phyloP scores from a whole-genome alignment of 2,113 vertebrate species.

The Forbesichthys agassizii region DNA sequence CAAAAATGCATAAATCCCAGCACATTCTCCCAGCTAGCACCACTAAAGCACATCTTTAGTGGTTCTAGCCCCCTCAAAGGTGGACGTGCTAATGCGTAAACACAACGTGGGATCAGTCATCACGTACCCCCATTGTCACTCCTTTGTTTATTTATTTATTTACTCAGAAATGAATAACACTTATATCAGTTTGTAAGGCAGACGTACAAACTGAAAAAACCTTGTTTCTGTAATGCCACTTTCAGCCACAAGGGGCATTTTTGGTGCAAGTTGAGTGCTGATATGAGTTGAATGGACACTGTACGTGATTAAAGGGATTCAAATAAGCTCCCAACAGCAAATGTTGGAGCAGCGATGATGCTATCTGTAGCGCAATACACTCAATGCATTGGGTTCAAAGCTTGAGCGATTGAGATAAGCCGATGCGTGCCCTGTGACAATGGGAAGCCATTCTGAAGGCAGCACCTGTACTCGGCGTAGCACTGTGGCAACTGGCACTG shows the following conservation, averaged over 20 bases:
- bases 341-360: constrained; percentile 9
- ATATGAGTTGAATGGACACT: neutral
- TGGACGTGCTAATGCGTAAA: constrained; percentile 63
- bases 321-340: constrained; percentile 11
- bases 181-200: neutral
- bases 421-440: constrained; percentile 20
- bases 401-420: constrained; percentile 42
- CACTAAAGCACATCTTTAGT: constrained; percentile 62
- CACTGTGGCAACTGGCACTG: neutral
- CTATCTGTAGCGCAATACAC: constrained; percentile 25
- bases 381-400: constrained; percentile 25
- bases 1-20: constrained; percentile 77
- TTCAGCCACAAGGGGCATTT: too few species aligned
- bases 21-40: constrained; percentile 62
- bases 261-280: too few species aligned
- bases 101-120: constrained; percentile 52
- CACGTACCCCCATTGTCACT: constrained; percentile 24
- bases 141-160: neutral
- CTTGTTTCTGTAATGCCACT: too few species aligned
- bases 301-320: neutral
- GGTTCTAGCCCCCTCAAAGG: constrained; percentile 72
- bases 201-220: too few species aligned
- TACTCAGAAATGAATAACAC: constrained; percentile 17
- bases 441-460: constrained; percentile 24
- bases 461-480: constrained; percentile 11